Percentiles rank a stretch among this genome's conserved stretches.
Conservation (phyloP, 1,140 invertebrate genomes). For the Gryllus bimaculatus region DNA sequence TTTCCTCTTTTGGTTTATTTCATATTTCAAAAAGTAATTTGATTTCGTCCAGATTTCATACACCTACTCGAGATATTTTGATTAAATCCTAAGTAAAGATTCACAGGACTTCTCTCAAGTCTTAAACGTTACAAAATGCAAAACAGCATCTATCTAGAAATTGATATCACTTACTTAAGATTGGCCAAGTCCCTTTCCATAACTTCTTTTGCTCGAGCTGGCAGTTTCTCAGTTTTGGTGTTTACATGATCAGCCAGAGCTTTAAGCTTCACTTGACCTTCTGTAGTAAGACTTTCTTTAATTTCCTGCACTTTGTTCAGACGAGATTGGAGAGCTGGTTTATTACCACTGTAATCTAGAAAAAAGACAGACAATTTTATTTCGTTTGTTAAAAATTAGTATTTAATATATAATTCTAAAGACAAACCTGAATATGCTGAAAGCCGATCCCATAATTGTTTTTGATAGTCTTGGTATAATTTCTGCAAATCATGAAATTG, state of each 20-base stretch:
- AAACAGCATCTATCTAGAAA: neutral
- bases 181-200: constrained; percentile 70
- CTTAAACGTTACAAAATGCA: too few species aligned
- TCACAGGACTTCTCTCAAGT: too few species aligned
- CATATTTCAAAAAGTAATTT: too few species aligned
- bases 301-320: constrained; percentile 66
- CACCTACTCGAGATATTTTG: too few species aligned
- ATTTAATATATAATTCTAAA: neutral
- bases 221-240: constrained; percentile 52
- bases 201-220: constrained; percentile 63
- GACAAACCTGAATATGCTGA: constrained; percentile 47
- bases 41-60: too few species aligned
- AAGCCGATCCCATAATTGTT: constrained; percentile 75
- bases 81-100: too few species aligned
- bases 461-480: constrained; percentile 75
- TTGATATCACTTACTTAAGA: constrained; percentile 42
- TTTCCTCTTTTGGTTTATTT: too few species aligned
- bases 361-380: constrained; percentile 13
- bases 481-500: constrained; percentile 78
- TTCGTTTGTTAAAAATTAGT: neutral
- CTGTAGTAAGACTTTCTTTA: constrained; percentile 57
- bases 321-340: constrained; percentile 60
- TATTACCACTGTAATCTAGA: constrained; percentile 70
- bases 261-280: constrained; percentile 61
- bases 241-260: constrained; percentile 57